phyloP scores from a whole-genome alignment of 2,888 invertebrate genomes.

The Teleogryllus oceanicus region DNA sequence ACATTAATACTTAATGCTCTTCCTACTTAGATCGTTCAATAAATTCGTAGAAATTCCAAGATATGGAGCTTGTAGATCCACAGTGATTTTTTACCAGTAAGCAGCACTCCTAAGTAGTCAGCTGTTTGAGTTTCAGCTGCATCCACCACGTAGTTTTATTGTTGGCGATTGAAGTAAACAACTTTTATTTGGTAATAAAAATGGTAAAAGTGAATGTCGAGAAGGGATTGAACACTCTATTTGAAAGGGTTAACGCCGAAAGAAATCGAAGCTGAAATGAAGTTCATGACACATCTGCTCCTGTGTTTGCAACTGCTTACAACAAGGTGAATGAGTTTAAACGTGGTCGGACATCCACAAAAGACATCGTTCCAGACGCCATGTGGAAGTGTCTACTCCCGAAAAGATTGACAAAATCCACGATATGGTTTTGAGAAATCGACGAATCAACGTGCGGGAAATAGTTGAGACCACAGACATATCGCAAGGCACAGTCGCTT shows the following conservation, averaged over 20 bases:
- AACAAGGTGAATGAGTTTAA: constrained; percentile 38
- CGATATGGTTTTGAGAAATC: background rate
- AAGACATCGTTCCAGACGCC: constrained; percentile 27
- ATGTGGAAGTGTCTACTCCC: background rate
- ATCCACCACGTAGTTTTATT: background rate
- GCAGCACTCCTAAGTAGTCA: background rate
- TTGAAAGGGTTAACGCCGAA: background rate
- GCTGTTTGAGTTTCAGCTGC: background rate
- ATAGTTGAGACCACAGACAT: background rate
- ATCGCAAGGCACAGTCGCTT: background rate
- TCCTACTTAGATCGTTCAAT: too few relatives aligned
- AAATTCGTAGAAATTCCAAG: too few relatives aligned
- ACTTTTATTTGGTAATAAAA: background rate
- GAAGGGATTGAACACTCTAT: background rate
- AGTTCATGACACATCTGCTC: constrained; percentile 33
- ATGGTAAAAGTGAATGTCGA: background rate
- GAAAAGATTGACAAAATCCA: constrained; percentile 18
- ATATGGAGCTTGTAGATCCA: background rate
- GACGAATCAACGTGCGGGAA: background rate
- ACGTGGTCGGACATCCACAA: constrained; percentile 36
- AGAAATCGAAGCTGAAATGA: constrained; percentile 32
- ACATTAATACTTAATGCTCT: too few relatives aligned
- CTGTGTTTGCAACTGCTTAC: constrained; percentile 36
- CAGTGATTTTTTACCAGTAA: background rate
- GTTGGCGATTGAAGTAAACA: background rate